phyloP scores from a whole-genome alignment of 2,113 vertebrate species.

The Pelodiscus sinensis region DNA sequence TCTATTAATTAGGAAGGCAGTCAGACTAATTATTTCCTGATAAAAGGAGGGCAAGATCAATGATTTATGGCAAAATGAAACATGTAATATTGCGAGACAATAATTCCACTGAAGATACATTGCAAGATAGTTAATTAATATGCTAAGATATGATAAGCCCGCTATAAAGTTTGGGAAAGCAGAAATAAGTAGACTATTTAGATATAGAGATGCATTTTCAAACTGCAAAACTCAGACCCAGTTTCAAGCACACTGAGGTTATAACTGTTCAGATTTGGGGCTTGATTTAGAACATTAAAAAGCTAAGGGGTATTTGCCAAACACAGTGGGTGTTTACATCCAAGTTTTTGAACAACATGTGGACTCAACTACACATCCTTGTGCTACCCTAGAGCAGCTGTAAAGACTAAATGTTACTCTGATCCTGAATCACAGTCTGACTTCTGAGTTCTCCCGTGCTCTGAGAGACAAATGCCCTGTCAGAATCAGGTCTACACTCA shows the following conservation, averaged over 20 bases:
- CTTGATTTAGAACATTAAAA: not conserved
- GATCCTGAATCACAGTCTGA: not conserved
- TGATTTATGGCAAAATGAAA: not conserved
- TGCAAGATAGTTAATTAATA: not conserved
- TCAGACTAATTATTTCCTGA: not conserved
- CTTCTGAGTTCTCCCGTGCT: not conserved
- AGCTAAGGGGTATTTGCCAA: not conserved
- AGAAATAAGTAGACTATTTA: not conserved
- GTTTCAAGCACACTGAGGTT: not conserved
- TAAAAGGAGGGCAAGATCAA: not conserved
- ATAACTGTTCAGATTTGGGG: not conserved
- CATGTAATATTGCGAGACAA: not conserved
- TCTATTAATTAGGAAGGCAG: not conserved
- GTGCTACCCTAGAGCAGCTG: not conserved
- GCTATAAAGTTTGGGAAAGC: not conserved
- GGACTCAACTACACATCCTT: not conserved
- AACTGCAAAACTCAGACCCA: not conserved
- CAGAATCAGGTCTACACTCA: not conserved
- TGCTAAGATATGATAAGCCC: not conserved
- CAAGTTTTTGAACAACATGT: not conserved
- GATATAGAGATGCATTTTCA: not conserved
- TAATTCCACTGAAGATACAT: not conserved
- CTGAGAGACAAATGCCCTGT: not conserved
- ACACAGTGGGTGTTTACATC: not conserved
- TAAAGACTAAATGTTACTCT: not conserved